phyloP scores from a whole-genome alignment of 2,113 vertebrate species.

The Brachypteracias leptosomus region DNA sequence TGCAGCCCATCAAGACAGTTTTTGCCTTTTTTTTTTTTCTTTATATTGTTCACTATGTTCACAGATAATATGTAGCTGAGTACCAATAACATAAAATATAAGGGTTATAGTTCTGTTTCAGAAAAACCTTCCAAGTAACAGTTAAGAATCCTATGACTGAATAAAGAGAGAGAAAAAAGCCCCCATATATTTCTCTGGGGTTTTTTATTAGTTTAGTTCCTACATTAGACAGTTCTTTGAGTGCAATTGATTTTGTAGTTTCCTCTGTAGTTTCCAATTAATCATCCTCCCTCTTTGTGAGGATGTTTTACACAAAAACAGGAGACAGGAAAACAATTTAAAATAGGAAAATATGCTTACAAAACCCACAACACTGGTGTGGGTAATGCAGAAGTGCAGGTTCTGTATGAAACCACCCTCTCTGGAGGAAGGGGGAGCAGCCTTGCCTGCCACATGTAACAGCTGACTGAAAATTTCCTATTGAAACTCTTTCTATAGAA shows the following conservation, averaged over 20 bases:
- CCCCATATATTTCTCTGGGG: neutral
- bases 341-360: slow-evolving; percentile 28
- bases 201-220: slow-evolving; percentile 11
- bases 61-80: neutral
- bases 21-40: neutral
- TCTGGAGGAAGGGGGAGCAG: neutral
- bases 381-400: slow-evolving; percentile 14
- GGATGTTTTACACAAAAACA: slow-evolving; percentile 47
- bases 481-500: slow-evolving; percentile 50
- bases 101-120: neutral
- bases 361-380: slow-evolving; percentile 12
- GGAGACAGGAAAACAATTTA: slow-evolving; percentile 46
- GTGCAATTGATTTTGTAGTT: slow-evolving; percentile 63
- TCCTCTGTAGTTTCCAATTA: slow-evolving; percentile 57
- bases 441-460: neutral
- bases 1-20: neutral
- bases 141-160: neutral
- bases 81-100: neutral
- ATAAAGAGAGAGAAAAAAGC: neutral
- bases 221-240: slow-evolving; percentile 42
- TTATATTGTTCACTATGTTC: neutral
- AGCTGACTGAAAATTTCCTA: slow-evolving; percentile 56
- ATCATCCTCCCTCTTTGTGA: slow-evolving; percentile 13
- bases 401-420: neutral
- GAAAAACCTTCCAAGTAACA: neutral